Base-by-base conservation (phyloP, 1,140 invertebrate species). In the Calephelis virginiensis region DNA sequence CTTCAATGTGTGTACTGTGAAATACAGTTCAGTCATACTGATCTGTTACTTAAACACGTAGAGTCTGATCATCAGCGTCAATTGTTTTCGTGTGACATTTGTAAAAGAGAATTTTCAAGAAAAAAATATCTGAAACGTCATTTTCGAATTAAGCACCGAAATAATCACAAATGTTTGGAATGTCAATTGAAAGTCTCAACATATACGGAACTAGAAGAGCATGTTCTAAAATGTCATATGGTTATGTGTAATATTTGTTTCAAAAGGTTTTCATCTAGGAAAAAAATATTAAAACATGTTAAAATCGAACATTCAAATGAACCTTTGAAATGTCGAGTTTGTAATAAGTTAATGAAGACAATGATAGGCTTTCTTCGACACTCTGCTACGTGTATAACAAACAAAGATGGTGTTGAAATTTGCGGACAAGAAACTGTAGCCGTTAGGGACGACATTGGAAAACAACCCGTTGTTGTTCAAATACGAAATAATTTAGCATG, bases 401-500 rank as follows among this genome's bases (percentile, higher is more conserved):
- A 61, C 46, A 28, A 28, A 28, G 28, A 28, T 28, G 28, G 8
- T 48, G 38, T 62, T 5, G 14, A 62, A 56, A 72, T 37, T 38
- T 38, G 7, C 17, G 6, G 13, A 13, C 10, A 17, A 61, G 38
- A 67, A 45, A 60, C 48, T 6, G 62, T 64, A 11, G 10, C 66
- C 14, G 38, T 46, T 14, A 50, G 61, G 17, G 68, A 69, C 17
- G 67, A 67, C 10, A 56, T 61, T 12, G 68, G 66, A 3, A 56
- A 71, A 60, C 61, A 38, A 65, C 13, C 73, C 65, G 38, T 53
- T 71, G 65, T 82, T 61, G 5, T 79, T 64, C 63, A 84, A 81
- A 87, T 87, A 5, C 68, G 85, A 49, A 76, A 83, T 46, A 90
- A 90, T 50, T 86, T 90, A 12, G 75, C 80, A 28, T 83, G 80